Evolutionary conservation across 1,140 invertebrate genomes (phyloP).

Genomic region (Oryzaephilus surinamensis): DNA sequence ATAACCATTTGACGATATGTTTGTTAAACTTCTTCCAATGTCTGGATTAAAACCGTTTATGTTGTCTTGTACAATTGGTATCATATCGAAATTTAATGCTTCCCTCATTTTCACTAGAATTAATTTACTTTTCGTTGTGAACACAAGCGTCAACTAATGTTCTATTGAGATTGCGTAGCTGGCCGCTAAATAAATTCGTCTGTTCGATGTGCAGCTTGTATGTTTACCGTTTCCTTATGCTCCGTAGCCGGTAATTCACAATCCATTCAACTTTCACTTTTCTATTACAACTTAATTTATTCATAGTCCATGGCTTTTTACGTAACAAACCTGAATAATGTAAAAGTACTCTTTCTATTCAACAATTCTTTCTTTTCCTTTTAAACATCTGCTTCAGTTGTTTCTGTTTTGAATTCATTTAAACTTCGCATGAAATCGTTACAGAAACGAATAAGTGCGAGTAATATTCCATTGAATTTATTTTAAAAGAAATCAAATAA

Average conservation of each 20-base stretch:
- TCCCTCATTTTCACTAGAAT: conserved; percentile 9
- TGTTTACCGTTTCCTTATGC: too few relatives aligned
- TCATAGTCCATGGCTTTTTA: too few relatives aligned
- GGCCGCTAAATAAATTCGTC: conserved; percentile 8
- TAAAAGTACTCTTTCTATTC: too few relatives aligned
- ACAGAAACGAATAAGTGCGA: neutral
- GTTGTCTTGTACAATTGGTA: conserved; percentile 11
- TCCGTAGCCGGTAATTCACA: conserved; percentile 3
- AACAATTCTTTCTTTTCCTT: too few relatives aligned
- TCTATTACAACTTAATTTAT: too few relatives aligned
- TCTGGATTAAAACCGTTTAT: conserved; percentile 2
- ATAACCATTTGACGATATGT: conserved; percentile 24
- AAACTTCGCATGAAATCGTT: neutral
- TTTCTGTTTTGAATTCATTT: too few relatives aligned
- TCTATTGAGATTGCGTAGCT: conserved; percentile 12
- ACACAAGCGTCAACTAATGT: conserved; percentile 3
- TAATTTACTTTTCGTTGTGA: neutral
- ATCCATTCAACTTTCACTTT: conserved; percentile 6
- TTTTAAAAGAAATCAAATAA: too few relatives aligned
- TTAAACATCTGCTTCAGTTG: too few relatives aligned
- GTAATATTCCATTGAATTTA: conserved; percentile 4
- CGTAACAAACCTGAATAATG: too few relatives aligned
- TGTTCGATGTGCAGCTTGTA: neutral
- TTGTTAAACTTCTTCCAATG: conserved; percentile 3
- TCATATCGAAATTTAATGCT: conserved; percentile 9